Evolutionary conservation across 2,113 vertebrate genomes (phyloP), one percentile per base, ranked within the genome.

Genomic region (Pelvicachromis taeniatus): DNA sequence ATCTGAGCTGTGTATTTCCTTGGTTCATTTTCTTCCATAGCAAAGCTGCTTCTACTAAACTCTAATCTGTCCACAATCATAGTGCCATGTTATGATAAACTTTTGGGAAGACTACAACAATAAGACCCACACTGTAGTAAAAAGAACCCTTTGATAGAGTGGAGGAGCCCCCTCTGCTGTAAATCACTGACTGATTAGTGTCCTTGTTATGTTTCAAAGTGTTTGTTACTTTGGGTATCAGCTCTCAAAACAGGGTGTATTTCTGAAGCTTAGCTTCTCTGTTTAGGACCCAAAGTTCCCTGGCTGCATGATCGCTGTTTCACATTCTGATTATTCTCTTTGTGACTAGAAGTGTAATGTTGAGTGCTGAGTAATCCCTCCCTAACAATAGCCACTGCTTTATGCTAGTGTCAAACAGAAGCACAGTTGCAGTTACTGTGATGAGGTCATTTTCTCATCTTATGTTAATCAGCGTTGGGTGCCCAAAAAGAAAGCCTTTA

Each of bases 211-310:
- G 83, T 86, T 88, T 90, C 79, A 86, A 77, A 78, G 65, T 53
- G 54, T 90, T 89, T 81, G 75, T 65, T 80, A 85, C 82, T 90
- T 87, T 81, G 31, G 45, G 82, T 87, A 86, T 91, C 82, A 77
- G 45, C 78, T 84, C 80, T 80, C 14, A 75, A 89, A 85, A 87
- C 38, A 77, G 50, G 42, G 45, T 58, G 81, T 82, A 70, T 82
- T 89, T 73, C 85, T 85, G 33, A 55, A 78, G 52, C 85, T 91
- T 90, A 92, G 65, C 56, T 81, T 87, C 81, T 87, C 68, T 6
- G 54, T 83, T 87, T 78, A 84, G 78, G 82, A 54, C 26, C 53
- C 77, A 68, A 77, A 88, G 63, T 87, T 82, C 56, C 53, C 88
- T 50, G 17, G 77, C 70, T 81, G 55, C 31, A 65, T 8, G 54